phyloP scores from a whole-genome alignment of 2,888 invertebrate species.

The Pseudolycoriella hygida region DNA sequence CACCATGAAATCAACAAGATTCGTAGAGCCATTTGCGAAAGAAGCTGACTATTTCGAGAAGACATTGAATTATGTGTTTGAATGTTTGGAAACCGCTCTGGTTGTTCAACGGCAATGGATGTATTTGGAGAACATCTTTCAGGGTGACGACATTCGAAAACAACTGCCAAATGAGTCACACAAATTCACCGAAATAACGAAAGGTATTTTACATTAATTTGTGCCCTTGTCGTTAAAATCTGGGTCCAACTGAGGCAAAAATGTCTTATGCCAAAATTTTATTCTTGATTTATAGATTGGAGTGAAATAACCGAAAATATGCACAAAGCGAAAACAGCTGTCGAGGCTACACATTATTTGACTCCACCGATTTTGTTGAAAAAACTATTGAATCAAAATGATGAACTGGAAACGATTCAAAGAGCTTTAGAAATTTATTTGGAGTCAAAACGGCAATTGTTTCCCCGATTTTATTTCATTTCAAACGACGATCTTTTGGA shows the following conservation, averaged over 20 bases:
- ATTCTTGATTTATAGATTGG: conserved; percentile 33
- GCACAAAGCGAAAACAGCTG: conserved; percentile 31
- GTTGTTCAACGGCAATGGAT: conserved; percentile 71
- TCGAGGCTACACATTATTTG: conserved; percentile 42
- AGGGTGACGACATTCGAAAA: conserved; percentile 70
- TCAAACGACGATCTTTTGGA: conserved; percentile 52
- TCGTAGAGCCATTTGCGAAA: conserved; percentile 69
- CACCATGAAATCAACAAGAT: conserved; percentile 73
- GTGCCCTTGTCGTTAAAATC: not conserved
- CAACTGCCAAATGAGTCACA: conserved; percentile 62
- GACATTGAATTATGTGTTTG: conserved; percentile 60
- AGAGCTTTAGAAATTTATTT: conserved; percentile 71
- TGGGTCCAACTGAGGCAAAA: not conserved
- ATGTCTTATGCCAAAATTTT: not conserved
- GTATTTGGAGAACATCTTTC: conserved; percentile 77
- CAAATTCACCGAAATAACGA: conserved; percentile 55
- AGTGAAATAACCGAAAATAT: conserved; percentile 38
- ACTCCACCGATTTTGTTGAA: conserved; percentile 44
- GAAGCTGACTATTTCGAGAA: conserved; percentile 80
- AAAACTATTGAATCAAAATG: conserved; percentile 51
- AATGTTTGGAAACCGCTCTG: conserved; percentile 63
- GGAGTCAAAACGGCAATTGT: conserved; percentile 74
- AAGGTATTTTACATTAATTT: too few species aligned
- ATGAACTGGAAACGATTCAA: conserved; percentile 61
- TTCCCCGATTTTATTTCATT: conserved; percentile 69